Conservation (phyloP, 2,113 vertebrate genomes). For the Poicephalus gulielmi region DNA sequence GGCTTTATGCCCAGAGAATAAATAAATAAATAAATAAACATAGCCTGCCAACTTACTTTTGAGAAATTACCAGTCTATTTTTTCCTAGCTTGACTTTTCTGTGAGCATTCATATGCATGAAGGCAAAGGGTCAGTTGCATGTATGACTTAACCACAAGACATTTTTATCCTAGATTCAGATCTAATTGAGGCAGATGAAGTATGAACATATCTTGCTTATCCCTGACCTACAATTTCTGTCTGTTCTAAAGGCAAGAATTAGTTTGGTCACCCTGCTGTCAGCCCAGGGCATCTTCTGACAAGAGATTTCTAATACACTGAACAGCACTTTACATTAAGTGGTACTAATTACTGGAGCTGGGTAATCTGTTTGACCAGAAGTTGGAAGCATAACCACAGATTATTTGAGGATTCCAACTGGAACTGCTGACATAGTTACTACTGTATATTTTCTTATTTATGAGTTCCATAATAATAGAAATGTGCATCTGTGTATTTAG, state of each 20-base stretch:
- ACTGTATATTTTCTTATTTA: conserved; percentile 3
- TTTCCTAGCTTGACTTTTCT: conserved; percentile 9
- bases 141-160: conserved; percentile 47
- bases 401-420: not conserved
- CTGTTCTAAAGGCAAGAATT: conserved; percentile 52
- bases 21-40: not conserved
- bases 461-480: not conserved
- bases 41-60: not conserved
- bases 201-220: conserved; percentile 35
- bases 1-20: not conserved
- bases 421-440: conserved; percentile 1
- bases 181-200: conserved; percentile 61
- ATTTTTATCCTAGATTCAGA: conserved; percentile 46
- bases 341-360: conserved; percentile 51
- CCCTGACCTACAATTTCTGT: conserved; percentile 59
- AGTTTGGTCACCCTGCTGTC: conserved; percentile 67
- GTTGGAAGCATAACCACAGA: not conserved
- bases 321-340: conserved; percentile 63
- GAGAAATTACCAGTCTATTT: not conserved
- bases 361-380: conserved; percentile 59
- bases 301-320: conserved; percentile 62
- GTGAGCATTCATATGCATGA: conserved; percentile 54
- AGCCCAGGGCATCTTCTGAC: conserved; percentile 66
- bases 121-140: conserved; percentile 51
- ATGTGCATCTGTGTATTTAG: not conserved